Evolutionary conservation across 2,113 vertebrate species (phyloP), one percentile per base, ranked within the genome.

Genomic region (Notothenia coriiceps): DNA sequence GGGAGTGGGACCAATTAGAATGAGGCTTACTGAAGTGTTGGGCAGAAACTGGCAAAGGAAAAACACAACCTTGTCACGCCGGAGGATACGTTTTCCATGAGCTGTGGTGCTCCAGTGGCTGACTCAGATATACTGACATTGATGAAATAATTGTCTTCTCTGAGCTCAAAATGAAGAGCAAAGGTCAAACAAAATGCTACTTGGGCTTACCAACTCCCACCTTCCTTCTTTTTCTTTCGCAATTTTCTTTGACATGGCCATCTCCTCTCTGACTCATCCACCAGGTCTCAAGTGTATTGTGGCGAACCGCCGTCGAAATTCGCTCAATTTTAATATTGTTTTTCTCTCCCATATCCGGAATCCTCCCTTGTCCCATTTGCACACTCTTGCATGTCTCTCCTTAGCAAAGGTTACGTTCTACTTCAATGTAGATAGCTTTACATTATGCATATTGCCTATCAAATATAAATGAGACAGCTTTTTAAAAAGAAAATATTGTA

Each of bases 191-290:
- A 50, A 57, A 87, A 89, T 87, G 54, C 68, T 51, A 55, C 75
- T 75, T 69, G 68, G 44, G 51, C 55, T 51, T 69, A 79, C 74
- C 65, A 55, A 10, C 2, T 43, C 54, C 65, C 54, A 15, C 8
- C 44, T 60, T 68, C 65, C 17, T 80, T 64, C 80, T 85, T 65
- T 54, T 46, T 40, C 75, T 77, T 82, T 86, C 54, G 74, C 72
- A 74, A 83, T 88, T 87, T 86, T 83, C 85, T 85, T 83, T 79
- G 82, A 91, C 77, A 79, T 22, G 73, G 71, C 73, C 78, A 75
- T 86, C 68, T 70, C 77, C 74, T 74, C 76, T 93, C 86, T 91
- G 85, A 92, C 83, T 91, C 92, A 91, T 86, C 86, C 81, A 22
- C 63, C 76, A 74, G 83, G 84, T 90, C 91, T 91, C 86, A 11